Base-by-base conservation (phyloP, 2,113 vertebrate genomes). In the Petaurus breviceps region DNA sequence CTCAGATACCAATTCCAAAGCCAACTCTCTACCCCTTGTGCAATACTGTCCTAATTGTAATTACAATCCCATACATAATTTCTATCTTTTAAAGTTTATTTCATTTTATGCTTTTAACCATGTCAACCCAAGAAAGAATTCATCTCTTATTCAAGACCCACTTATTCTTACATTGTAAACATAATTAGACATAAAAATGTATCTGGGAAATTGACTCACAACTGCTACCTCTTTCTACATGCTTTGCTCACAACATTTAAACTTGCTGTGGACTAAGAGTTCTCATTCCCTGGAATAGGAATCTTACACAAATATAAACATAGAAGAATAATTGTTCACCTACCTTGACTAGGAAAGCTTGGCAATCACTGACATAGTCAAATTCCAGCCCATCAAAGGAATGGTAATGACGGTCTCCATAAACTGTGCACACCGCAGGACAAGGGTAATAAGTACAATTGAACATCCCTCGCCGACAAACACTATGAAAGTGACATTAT, bases 301-400 rank as follows among this genome's bases (percentile, higher is more conserved):
- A 26, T 52, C 12, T 93, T 91, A 89, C 3, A 52, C 22, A 92
- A 95, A 16, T 91, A 26, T 51, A 96, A 96, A 92, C 51, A 92
- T 6, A 24, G 51, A 50, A 2, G 46, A 97, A 19, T 11, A 96
- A 37, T 53, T 3, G 3, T 96, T 5, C 51, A 95, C 98, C 94
- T 98, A 99, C 99, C 99, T 99, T 99, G 92, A 99, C 98, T 96
- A 99, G 98, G 96, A 99, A 99, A 93, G 99, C 99, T 97, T 99
- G 99, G 97, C 99, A 99, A 98, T 99, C 99, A 94, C 99, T 99
- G 98, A 99, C 97, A 96, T 99, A 99, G 97, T 99, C 99, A 95
- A 99, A 99, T 95, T 99, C 99, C 57, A 99, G 93, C 11, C 99
- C 99, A 12, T 99, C 99, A 95, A 99, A 99, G 61, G 99, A 99